These are phyloP conservation scores for Cinara cedri DNA, from an alignment of 2,888 invertebrate species.

Conservation along the genomic window DNA sequence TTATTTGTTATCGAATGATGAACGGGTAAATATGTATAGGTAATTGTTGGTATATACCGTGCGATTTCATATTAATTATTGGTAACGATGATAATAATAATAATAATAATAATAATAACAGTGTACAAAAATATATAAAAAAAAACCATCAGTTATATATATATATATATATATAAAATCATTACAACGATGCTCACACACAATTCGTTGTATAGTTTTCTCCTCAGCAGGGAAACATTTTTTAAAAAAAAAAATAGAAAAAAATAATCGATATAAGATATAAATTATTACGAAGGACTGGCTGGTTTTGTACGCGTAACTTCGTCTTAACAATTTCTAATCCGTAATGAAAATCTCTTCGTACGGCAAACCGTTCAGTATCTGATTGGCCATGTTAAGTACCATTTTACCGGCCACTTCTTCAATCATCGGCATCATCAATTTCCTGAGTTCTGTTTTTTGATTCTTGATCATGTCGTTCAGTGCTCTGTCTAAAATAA, in stretches of 20 bases:
- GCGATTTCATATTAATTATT: neutral
- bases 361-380: slow-evolving; percentile 66
- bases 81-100: neutral
- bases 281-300: neutral
- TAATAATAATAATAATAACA: too few relatives aligned
- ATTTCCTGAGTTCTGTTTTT: slow-evolving; percentile 66
- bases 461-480: slow-evolving; percentile 70
- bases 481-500: slow-evolving; percentile 64
- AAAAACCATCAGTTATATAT: too few relatives aligned
- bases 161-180: too few relatives aligned
- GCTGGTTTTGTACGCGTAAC: too few relatives aligned
- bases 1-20: too few relatives aligned
- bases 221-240: neutral
- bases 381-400: slow-evolving; percentile 67
- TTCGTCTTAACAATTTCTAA: neutral
- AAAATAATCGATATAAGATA: slow-evolving; percentile 23
- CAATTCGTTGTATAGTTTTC: neutral
- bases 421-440: slow-evolving; percentile 68
- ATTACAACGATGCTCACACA: too few relatives aligned
- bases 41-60: neutral
- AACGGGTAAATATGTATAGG: neutral
- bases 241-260: slow-evolving; percentile 13
- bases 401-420: slow-evolving; percentile 66
- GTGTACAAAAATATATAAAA: neutral
- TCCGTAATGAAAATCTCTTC: slow-evolving; percentile 67